Evolutionary conservation across 2,113 vertebrate genomes (phyloP).

Genomic region (Stigmatopora nigra): DNA sequence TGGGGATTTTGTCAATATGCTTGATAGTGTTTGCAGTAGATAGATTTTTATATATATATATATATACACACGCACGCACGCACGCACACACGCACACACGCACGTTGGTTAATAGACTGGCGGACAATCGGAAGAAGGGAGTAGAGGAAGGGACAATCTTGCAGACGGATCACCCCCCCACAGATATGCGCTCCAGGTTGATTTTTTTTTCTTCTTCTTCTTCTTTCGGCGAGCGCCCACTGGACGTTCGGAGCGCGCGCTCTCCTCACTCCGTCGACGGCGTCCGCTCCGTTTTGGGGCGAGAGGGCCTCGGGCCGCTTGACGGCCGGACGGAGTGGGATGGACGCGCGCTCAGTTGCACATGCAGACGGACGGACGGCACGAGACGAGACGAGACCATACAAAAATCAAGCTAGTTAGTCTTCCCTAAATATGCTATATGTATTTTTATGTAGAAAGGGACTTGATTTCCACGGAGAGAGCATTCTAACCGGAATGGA

Average conservation of each 20-base stretch:
- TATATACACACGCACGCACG: too few species aligned
- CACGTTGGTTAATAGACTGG: constrained; percentile 66
- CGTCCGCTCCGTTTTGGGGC: too few species aligned
- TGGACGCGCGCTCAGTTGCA: constrained; percentile 16
- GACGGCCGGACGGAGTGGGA: too few species aligned
- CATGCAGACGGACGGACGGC: constrained; percentile 50
- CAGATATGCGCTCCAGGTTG: constrained; percentile 37
- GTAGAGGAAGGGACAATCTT: constrained; percentile 63
- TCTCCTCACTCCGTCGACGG: too few species aligned
- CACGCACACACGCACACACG: too few species aligned
- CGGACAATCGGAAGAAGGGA: constrained; percentile 68
- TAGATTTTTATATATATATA: constrained; percentile 43
- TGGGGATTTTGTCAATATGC: constrained; percentile 67
- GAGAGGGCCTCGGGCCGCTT: too few species aligned
- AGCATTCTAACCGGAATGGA: too few species aligned
- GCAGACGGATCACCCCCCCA: constrained; percentile 61
- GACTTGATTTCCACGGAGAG: constrained; percentile 51
- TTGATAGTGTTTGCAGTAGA: constrained; percentile 51
- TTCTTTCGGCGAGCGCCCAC: constrained; percentile 14
- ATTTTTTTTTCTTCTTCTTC: background rate
- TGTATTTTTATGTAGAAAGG: constrained; percentile 58
- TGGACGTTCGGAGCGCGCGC: too few species aligned
- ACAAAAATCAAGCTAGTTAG: constrained; percentile 63
- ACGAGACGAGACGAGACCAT: constrained; percentile 48
- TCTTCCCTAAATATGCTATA: constrained; percentile 60